These are phyloP conservation scores for Momotus momota DNA, from an alignment of 2,797 vertebrate genomes.

Conservation along the genomic window DNA sequence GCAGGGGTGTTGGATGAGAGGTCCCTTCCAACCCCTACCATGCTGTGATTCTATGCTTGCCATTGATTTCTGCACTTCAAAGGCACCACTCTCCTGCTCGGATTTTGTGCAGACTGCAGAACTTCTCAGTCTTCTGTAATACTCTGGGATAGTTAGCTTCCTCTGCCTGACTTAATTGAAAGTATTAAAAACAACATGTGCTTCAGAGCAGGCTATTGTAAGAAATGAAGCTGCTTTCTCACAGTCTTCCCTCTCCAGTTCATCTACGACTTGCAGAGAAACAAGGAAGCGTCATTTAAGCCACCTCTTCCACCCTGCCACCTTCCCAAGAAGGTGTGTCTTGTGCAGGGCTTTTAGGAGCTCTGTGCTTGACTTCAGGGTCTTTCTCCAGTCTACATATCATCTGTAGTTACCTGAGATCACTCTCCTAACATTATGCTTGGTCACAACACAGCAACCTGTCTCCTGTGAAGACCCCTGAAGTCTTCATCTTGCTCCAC, in stretches of 20 bases:
- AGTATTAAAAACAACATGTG: neutral
- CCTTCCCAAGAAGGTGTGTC: neutral
- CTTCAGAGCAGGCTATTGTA: neutral
- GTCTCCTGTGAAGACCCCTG: neutral
- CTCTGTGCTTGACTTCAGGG: neutral
- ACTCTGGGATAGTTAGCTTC: neutral
- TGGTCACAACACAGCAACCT: neutral
- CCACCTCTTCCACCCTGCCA: neutral
- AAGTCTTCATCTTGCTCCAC: neutral
- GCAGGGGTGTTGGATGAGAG: no score
- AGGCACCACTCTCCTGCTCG: neutral
- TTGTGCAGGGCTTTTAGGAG: neutral
- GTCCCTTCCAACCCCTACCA: no score
- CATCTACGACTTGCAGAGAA: neutral
- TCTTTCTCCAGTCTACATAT: neutral
- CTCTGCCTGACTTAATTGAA: neutral
- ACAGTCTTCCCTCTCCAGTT: neutral
- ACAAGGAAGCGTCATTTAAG: neutral
- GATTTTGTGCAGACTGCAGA: neutral
- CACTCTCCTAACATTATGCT: neutral
- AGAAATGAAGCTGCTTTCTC: neutral
- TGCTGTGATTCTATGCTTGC: neutral
- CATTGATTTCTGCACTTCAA: neutral
- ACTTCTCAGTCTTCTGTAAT: neutral
- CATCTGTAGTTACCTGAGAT: neutral